Percentiles rank a stretch among this genome's conserved stretches.
phyloP scores from a whole-genome alignment of 1,140 invertebrate species.

The Wasmannia auropunctata region DNA sequence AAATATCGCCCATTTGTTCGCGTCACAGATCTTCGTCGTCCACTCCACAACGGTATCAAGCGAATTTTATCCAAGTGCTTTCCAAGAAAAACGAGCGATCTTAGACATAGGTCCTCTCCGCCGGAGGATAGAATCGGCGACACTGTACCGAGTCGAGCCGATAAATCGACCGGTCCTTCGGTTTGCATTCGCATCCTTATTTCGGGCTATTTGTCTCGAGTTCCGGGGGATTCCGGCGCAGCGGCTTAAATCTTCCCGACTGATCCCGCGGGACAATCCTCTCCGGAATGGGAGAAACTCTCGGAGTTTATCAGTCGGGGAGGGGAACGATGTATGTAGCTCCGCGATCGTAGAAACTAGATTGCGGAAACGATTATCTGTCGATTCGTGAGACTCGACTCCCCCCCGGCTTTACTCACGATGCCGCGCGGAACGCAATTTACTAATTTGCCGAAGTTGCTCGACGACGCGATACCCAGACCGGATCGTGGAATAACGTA shows the following conservation, averaged over 20 bases:
- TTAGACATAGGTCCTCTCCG: neutral
- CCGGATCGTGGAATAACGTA: constrained; percentile 13
- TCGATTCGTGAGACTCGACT: constrained; percentile 53
- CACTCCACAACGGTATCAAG: neutral
- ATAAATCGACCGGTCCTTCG: constrained; percentile 61
- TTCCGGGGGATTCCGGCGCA: constrained; percentile 40
- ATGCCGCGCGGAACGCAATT: constrained; percentile 38
- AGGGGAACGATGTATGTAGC: constrained; percentile 30
- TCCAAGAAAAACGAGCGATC: constrained; percentile 51
- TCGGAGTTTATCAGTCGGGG: constrained; percentile 41
- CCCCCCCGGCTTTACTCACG: constrained; percentile 3
- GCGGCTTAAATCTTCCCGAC: constrained; percentile 57
- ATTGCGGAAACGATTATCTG: constrained; percentile 60
- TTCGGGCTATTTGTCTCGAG: constrained; percentile 69
- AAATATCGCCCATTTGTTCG: constrained; percentile 30
- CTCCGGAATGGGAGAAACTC: constrained; percentile 33
- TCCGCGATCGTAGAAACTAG: constrained; percentile 63
- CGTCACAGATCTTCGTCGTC: constrained; percentile 1
- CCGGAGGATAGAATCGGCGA: constrained; percentile 25
- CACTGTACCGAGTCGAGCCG: constrained; percentile 35
- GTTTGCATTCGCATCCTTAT: constrained; percentile 71
- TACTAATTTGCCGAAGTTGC: constrained; percentile 47
- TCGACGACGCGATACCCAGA: neutral
- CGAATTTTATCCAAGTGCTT: constrained; percentile 40
- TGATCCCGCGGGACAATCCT: constrained; percentile 64